Evolutionary conservation across 2,888 invertebrate species (phyloP).

Genomic region (Macaria notata): DNA sequence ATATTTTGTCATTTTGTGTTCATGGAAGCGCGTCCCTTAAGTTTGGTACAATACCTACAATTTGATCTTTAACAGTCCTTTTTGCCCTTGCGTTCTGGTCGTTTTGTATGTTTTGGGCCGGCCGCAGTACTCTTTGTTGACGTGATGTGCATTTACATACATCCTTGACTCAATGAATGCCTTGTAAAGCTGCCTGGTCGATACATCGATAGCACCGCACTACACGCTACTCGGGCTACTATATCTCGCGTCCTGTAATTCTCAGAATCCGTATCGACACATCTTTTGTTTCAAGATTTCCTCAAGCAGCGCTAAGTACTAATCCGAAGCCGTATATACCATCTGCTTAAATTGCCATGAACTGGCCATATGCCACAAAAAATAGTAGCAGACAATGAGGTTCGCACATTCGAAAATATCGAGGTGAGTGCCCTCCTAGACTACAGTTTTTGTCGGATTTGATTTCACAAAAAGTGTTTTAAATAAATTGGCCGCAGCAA

Average conservation of each 20-base stretch:
- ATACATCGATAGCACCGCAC: slow-evolving; percentile 16
- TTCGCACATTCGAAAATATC: slow-evolving; percentile 74
- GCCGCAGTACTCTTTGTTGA: slow-evolving; percentile 59
- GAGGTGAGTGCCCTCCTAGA: slow-evolving; percentile 73
- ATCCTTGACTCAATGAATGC: slow-evolving; percentile 61
- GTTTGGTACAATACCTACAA: slow-evolving; percentile 30
- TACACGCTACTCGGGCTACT: slow-evolving; percentile 5
- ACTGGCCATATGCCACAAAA: slow-evolving; percentile 72
- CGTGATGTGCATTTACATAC: slow-evolving; percentile 68
- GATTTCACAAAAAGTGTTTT: slow-evolving; percentile 61
- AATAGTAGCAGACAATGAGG: slow-evolving; percentile 71
- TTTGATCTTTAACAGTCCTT: slow-evolving; percentile 38
- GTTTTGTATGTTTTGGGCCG: slow-evolving; percentile 56
- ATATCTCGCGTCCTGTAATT: slow-evolving; percentile 32
- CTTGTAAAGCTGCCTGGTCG: slow-evolving; percentile 58
- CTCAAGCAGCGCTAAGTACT: slow-evolving; percentile 13
- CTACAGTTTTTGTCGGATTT: slow-evolving; percentile 70
- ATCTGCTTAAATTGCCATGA: slow-evolving; percentile 58
- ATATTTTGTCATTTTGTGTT: slow-evolving; percentile 17
- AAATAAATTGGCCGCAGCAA: slow-evolving; percentile 60
- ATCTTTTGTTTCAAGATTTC: slow-evolving; percentile 23
- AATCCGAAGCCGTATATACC: slow-evolving; percentile 38
- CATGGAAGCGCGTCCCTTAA: slow-evolving; percentile 15
- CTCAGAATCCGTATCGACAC: slow-evolving; percentile 23
- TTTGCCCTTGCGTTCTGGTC: slow-evolving; percentile 49